These are phyloP conservation scores for Hedychridium roseum DNA, from an alignment of 2,888 invertebrate species.

Conservation along the genomic window DNA sequence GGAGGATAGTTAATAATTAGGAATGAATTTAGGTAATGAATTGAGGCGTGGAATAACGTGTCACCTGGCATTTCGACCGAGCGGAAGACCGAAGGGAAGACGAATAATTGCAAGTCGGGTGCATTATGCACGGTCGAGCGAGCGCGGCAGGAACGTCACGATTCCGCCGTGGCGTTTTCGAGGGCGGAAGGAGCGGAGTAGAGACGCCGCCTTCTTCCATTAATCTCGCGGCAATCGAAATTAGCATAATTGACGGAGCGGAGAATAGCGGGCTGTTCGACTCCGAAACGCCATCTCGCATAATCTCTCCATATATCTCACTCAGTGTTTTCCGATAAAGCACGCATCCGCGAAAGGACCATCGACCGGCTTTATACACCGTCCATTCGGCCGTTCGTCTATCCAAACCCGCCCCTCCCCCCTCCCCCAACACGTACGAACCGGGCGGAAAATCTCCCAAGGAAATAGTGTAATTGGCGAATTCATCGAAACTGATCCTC, in stretches of 20 bases:
- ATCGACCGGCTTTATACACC: slow-evolving; percentile 31
- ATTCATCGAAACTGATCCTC: too few relatives aligned
- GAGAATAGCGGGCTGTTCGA: slow-evolving; percentile 59
- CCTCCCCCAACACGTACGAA: too few relatives aligned
- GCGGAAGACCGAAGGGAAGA: too few relatives aligned
- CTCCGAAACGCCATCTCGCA: slow-evolving; percentile 59
- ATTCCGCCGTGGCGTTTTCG: slow-evolving; percentile 36
- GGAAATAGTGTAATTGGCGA: too few relatives aligned
- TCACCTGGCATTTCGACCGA: too few relatives aligned
- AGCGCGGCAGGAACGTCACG: slow-evolving; percentile 47
- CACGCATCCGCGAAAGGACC: slow-evolving; percentile 48
- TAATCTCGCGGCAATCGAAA: slow-evolving; percentile 62
- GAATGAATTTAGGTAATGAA: background rate
- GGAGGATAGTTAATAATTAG: too few relatives aligned
- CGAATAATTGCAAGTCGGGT: slow-evolving; percentile 46
- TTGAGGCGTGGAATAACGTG: slow-evolving; percentile 21
- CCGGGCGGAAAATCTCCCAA: too few relatives aligned
- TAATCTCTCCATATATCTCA: slow-evolving; percentile 61
- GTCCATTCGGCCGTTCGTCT: slow-evolving; percentile 21
- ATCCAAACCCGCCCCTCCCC: slow-evolving; percentile 7
- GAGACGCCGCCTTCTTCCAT: slow-evolving; percentile 57
- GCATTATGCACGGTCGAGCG: slow-evolving; percentile 49
- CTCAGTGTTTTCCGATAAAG: slow-evolving; percentile 58
- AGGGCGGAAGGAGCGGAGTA: slow-evolving; percentile 13
- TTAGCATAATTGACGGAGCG: slow-evolving; percentile 64